phyloP scores from a whole-genome alignment of 2,888 invertebrate species.

The Brenthis ino region DNA sequence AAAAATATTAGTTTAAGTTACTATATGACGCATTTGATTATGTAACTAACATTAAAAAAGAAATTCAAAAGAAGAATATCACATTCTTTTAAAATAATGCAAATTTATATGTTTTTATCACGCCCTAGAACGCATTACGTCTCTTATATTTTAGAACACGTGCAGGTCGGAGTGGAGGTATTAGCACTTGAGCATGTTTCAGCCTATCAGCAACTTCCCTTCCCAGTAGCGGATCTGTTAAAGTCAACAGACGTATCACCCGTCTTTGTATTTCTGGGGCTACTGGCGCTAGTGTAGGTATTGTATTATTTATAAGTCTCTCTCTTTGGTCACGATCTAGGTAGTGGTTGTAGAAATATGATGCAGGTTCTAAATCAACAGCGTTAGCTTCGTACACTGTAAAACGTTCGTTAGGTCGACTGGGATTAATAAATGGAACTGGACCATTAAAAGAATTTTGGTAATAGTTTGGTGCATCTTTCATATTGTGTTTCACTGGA shows the following conservation, averaged over 20 bases:
- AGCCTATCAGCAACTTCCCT: conserved; percentile 48
- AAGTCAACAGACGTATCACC: conserved; percentile 88
- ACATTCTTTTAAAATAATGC: not conserved
- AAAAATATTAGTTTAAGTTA: too few relatives aligned
- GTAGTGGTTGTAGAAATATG: conserved; percentile 85
- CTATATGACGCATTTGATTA: too few relatives aligned
- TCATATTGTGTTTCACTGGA: conserved; percentile 88
- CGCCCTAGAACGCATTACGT: not conserved
- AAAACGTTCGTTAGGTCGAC: conserved; percentile 48
- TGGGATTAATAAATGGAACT: conserved; percentile 80
- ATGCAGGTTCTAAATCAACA: conserved; percentile 81
- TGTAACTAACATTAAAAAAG: too few relatives aligned
- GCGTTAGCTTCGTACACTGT: conserved; percentile 50
- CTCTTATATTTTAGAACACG: conserved; percentile 13
- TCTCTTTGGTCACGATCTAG: conserved; percentile 41
- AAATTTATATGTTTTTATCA: not conserved
- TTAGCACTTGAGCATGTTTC: conserved; percentile 15
- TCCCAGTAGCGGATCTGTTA: conserved; percentile 89
- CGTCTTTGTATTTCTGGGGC: conserved; percentile 86
- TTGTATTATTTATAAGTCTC: conserved; percentile 43
- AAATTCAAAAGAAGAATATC: too few relatives aligned
- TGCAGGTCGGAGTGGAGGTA: conserved; percentile 23
- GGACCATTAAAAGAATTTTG: conserved; percentile 97
- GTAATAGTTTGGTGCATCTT: conserved; percentile 94
- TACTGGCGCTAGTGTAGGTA: conserved; percentile 34